Base-by-base conservation (phyloP, 2,888 invertebrate genomes). In the Alentia gelatinosa region DNA sequence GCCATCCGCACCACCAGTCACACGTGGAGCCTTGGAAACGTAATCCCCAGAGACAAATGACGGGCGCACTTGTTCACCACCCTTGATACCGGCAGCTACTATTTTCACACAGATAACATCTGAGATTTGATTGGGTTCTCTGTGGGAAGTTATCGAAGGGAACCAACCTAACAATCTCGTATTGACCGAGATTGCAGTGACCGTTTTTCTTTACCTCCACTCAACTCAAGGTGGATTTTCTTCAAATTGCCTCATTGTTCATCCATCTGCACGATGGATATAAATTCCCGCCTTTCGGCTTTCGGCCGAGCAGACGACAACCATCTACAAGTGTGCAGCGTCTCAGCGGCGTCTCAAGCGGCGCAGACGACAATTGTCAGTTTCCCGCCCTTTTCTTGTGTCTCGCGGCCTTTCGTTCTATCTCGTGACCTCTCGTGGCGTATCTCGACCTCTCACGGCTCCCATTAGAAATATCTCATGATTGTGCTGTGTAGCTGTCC, bases 301-400 rank as follows among this genome's bases (percentile, higher is more conserved):
- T n/a, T n/a, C n/a, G n/a, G n/a, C n/a, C n/a, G n/a, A n/a, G 56
- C 56, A 56, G 56, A 4, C 56, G 56, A 56, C 5, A 56, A n/a
- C 56, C 56, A n/a, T n/a, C n/a, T n/a, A n/a, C n/a, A 56, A 56
- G n/a, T 56, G 56, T 56, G 56, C 56, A n/a, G 56, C 56, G 56
- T 56, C 56, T 56, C 56, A 3, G 19, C n/a, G 19, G 9, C n/a
- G n/a, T n/a, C n/a, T n/a, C n/a, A n/a, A n/a, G n/a, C n/a, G n/a
- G n/a, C n/a, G n/a, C 56, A 56, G 56, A 56, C 56, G 56, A 56
- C 56, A 56, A 1, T 56, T 56, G 3, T 1, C 19, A 56, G 19
- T 56, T 56, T 56, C 23, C 23, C 56, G 56, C 56, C 56, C 19
- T 56, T 56, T n/a, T n/a, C n/a, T n/a, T n/a, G n/a, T 56, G 56